Conservation (phyloP, 2,113 vertebrate genomes). For the Vimba vimba region DNA sequence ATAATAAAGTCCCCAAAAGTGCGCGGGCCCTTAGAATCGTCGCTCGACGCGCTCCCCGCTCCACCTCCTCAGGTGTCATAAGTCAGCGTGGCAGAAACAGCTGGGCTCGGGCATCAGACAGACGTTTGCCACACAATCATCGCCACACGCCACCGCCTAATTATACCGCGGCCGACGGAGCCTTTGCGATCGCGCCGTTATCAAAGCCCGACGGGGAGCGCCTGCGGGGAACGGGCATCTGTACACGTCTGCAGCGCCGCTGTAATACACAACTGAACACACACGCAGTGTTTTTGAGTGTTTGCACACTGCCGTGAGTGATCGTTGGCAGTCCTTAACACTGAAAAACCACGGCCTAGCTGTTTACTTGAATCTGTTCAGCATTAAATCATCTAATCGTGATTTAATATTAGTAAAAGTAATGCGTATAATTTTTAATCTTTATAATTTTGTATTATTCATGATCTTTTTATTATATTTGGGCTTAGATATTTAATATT, state of each 20-base stretch:
- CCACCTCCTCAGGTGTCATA: slow-evolving; percentile 16
- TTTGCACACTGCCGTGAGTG: neutral
- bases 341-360: neutral
- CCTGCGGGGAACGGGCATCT: slow-evolving; percentile 37
- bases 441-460: neutral
- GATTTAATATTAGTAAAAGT: neutral
- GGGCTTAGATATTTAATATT: neutral
- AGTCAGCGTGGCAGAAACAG: slow-evolving; percentile 40
- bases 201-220: slow-evolving; percentile 40
- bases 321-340: too few species aligned
- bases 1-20: too few species aligned
- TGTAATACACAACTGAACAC: slow-evolving; percentile 18
- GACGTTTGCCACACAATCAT: slow-evolving; percentile 12
- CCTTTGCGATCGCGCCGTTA: neutral
- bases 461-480: neutral
- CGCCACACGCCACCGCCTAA: slow-evolving; percentile 34
- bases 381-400: neutral
- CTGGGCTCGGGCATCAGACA: slow-evolving; percentile 42
- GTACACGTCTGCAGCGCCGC: slow-evolving; percentile 36
- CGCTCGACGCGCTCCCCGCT: neutral
- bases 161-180: slow-evolving; percentile 38
- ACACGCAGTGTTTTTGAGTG: neutral
- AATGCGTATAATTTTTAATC: neutral
- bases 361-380: neutral
- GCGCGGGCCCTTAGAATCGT: too few species aligned